phyloP scores from a whole-genome alignment of 2,797 vertebrate species.

The Xenopus petersii region DNA sequence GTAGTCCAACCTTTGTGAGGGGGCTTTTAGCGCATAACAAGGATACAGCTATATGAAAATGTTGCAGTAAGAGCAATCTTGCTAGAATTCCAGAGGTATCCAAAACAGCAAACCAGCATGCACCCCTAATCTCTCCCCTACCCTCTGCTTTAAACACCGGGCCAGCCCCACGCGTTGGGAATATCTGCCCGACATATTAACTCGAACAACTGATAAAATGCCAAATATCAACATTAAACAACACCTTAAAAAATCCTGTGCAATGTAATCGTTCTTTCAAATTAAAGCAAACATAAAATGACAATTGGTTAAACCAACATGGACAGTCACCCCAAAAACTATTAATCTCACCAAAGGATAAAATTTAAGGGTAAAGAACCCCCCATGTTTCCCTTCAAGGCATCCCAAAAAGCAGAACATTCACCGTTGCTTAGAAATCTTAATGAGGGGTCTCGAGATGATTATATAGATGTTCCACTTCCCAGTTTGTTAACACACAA shows the following conservation, averaged over 20 bases:
- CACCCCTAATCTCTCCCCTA: neutral
- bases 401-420: constrained; percentile 20
- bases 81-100: too few species aligned
- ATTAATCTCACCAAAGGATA: neutral
- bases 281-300: constrained; percentile 11
- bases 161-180: too few species aligned
- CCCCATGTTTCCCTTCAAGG: constrained; percentile 14
- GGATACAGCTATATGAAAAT: too few species aligned
- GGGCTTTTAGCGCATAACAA: too few species aligned
- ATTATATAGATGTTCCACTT: constrained; percentile 7
- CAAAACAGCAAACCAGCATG: neutral
- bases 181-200: neutral
- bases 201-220: neutral
- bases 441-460: neutral
- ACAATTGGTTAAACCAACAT: constrained; percentile 5
- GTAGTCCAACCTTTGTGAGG: too few species aligned
- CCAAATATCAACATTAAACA: neutral
- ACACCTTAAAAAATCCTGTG: constrained; percentile 30
- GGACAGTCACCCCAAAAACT: constrained; percentile 4
- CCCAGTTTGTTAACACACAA: neutral
- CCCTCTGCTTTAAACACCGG: too few species aligned
- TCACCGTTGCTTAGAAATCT: constrained; percentile 8
- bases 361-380: neutral
- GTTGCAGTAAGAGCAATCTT: too few species aligned
- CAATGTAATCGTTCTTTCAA: constrained; percentile 34